Base-by-base conservation (phyloP, 1,140 invertebrate species). In the Dysdera silvatica region DNA sequence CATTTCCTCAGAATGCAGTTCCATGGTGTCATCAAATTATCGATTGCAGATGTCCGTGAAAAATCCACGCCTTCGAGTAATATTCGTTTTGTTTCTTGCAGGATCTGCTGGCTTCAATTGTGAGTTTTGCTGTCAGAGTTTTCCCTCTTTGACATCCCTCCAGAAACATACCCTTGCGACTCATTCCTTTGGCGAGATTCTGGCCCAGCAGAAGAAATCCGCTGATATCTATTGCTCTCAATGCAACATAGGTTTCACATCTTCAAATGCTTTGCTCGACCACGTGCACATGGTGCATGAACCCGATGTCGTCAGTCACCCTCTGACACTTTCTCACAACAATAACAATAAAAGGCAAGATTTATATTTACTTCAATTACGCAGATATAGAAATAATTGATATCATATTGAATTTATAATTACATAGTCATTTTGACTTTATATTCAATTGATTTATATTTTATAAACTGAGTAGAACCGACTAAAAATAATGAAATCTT, bases 241-340 rank as follows among this genome's bases (percentile, higher is more conserved):
- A 23, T 83, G 81, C 66, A 77, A 79, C 1, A 74, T 81, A 8
- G 76, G 79, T 0, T 82, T 82, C 60, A 70, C 78, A 0, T 79
- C 79, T 4, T 74, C 79, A 4, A 74, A 78, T 10, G 74, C 79
- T 0, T 80, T 84, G 29, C 79, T 81, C 7, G 83, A 85, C 62
- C 83, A 85, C 69, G 84, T 84, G 55, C 79, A 82, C 16, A 74
- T 82, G 2, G 75, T 78, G 5, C 82, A 84, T 49, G 80, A 71
- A 48, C 65, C 74, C 1, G 24, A 32, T 5, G 16, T n/a, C 16
- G 18, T 29, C 16, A 40, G 4, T 5, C 32, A 55, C 20, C 77
- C 82, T 91, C 71, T 81, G 88, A 28, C 81, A 83, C 20, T 91
- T 93, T 74, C 79, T 92, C 40, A 88, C 89, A 70, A 82, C 81